phyloP scores from a whole-genome alignment of 1,140 invertebrate genomes.

The Saccostrea echinata region DNA sequence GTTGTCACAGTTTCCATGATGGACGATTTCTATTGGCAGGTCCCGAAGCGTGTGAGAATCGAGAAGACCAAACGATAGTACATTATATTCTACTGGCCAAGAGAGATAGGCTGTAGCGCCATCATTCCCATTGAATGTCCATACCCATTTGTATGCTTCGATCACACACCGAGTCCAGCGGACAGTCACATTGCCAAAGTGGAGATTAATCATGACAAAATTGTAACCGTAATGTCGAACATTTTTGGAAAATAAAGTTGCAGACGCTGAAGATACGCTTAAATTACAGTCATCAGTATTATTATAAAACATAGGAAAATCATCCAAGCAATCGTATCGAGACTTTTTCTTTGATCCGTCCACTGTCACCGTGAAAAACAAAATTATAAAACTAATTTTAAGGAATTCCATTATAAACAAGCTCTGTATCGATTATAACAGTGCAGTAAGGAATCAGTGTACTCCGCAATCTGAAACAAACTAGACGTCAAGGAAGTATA shows the following conservation, averaged over 20 bases:
- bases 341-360: background rate
- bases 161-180: background rate
- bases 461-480: too few species aligned
- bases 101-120: background rate
- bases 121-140: background rate
- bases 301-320: background rate
- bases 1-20: background rate
- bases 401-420: background rate
- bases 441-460: too few species aligned
- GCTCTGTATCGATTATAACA: too few species aligned
- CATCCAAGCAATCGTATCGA: background rate
- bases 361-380: background rate
- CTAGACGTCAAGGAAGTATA: too few species aligned
- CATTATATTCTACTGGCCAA: background rate
- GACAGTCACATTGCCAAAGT: background rate
- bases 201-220: background rate
- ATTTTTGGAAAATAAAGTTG: background rate
- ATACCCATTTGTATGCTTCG: background rate
- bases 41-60: conserved; percentile 15
- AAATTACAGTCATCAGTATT: background rate
- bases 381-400: background rate
- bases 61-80: background rate
- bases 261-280: background rate
- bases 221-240: background rate
- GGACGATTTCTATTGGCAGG: background rate